phyloP scores from a whole-genome alignment of 2,113 vertebrate genomes.

The Bujurquina vittata region DNA sequence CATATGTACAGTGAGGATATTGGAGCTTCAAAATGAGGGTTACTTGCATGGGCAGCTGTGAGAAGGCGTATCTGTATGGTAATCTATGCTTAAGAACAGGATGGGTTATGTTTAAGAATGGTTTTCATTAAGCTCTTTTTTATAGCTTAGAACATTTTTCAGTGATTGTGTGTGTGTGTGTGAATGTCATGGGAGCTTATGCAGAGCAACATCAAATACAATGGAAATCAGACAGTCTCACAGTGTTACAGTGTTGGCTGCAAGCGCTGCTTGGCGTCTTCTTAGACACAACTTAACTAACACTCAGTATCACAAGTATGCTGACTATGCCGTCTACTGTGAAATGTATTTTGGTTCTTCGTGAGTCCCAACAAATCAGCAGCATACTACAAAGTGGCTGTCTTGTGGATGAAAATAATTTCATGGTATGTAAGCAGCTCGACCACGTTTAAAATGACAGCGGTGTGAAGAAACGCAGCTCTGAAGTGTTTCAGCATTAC shows the following conservation, averaged over 20 bases:
- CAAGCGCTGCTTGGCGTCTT: not conserved
- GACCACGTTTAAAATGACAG: not conserved
- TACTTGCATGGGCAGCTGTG: constrained; percentile 68
- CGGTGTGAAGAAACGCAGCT: not conserved
- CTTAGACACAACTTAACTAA: constrained; percentile 3
- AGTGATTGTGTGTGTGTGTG: constrained; percentile 6
- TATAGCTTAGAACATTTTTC: not conserved
- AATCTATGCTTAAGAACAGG: constrained; percentile 10
- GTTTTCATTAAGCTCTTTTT: constrained; percentile 23
- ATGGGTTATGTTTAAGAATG: constrained; percentile 16
- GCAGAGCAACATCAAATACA: constrained; percentile 24
- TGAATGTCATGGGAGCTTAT: constrained; percentile 20
- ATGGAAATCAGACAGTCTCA: constrained; percentile 33
- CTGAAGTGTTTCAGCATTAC: not conserved
- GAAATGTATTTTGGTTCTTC: constrained; percentile 17
- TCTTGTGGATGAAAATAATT: constrained; percentile 16
- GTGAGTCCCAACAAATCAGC: constrained; percentile 16
- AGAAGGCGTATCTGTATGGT: constrained; percentile 18
- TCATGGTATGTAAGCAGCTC: not conserved
- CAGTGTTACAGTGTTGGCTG: not conserved
- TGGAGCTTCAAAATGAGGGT: constrained; percentile 47
- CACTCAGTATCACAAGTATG: constrained; percentile 12
- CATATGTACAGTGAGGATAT: not conserved
- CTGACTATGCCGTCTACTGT: constrained; percentile 26
- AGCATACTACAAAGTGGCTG: constrained; percentile 14